Conservation (phyloP, 2,797 vertebrate genomes). For the Gobionotothen gibberifrons region DNA sequence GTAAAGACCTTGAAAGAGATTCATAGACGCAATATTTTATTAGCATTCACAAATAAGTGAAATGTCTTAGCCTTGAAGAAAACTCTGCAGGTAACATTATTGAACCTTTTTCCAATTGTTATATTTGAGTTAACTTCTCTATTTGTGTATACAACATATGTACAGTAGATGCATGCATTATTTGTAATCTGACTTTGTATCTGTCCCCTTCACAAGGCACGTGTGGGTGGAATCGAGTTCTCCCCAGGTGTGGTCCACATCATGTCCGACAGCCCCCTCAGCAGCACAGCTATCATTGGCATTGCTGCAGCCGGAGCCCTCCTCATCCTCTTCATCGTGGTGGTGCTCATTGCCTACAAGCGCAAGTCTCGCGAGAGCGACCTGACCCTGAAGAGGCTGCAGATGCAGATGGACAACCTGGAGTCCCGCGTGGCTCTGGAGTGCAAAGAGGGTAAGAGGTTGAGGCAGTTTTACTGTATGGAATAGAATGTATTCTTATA, state of each 20-base stretch:
- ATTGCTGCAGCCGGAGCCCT: conserved; percentile 94
- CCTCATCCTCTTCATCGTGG: conserved; percentile 96
- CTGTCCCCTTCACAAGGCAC: conserved; percentile 83
- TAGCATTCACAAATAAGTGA: conserved; percentile 9
- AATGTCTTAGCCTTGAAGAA: conserved; percentile 6
- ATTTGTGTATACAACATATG: neutral
- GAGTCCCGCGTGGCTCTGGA: conserved; percentile 98
- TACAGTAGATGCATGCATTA: conserved; percentile 2
- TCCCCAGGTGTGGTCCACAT: conserved; percentile 98
- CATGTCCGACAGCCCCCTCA: conserved; percentile 95
- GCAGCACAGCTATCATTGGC: conserved; percentile 95
- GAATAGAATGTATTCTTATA: neutral
- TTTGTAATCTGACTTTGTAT: conserved; percentile 16
- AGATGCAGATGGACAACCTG: conserved; percentile 99
- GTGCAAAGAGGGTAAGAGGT: conserved; percentile 94
- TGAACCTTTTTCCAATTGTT: neutral
- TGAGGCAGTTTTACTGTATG: neutral
- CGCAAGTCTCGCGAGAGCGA: conserved; percentile 97
- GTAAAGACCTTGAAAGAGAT: conserved; percentile 9
- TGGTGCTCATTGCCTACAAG: conserved; percentile 97
- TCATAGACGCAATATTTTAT: neutral
- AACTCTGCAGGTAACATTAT: neutral
- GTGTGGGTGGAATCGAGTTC: conserved; percentile 95
- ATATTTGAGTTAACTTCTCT: conserved; percentile 19
- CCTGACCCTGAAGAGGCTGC: conserved; percentile 95